Conservation (phyloP, 2,888 invertebrate species). For the Plemyria rubiginata region DNA sequence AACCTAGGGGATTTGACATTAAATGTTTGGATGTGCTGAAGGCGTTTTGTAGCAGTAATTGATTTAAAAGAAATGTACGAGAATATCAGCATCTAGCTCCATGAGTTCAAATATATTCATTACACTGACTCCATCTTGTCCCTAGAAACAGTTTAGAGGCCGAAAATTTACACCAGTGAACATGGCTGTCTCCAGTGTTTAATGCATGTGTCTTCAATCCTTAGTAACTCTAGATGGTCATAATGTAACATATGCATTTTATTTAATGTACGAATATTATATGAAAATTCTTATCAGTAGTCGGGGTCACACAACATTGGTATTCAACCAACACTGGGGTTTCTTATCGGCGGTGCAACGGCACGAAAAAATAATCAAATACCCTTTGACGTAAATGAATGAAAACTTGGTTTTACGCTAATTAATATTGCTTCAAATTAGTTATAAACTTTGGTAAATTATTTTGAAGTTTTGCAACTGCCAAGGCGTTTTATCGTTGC, state of each 20-base stretch:
- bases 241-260: too few species aligned
- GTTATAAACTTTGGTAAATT: not conserved
- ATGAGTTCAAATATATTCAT: not conserved
- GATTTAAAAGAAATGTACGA: slow-evolving; percentile 10
- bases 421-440: not conserved
- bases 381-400: not conserved
- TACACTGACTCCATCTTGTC: too few species aligned
- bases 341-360: not conserved
- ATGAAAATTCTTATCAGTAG: not conserved
- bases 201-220: too few species aligned
- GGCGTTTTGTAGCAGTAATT: slow-evolving; percentile 5
- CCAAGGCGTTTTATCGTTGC: not conserved
- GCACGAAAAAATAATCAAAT: not conserved
- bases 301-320: not conserved
- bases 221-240: too few species aligned
- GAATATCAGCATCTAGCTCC: not conserved
- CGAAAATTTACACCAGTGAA: too few species aligned
- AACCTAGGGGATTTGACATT: slow-evolving; percentile 12
- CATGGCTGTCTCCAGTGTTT: too few species aligned
- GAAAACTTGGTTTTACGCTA: not conserved
- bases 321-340: not conserved
- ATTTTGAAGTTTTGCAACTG: not conserved
- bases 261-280: not conserved
- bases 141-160: too few species aligned
- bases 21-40: slow-evolving; percentile 8